Percentiles rank a stretch among this genome's conserved stretches.
phyloP scores from a whole-genome alignment of 2,888 invertebrate genomes.

The Coleophora flavipennella region DNA sequence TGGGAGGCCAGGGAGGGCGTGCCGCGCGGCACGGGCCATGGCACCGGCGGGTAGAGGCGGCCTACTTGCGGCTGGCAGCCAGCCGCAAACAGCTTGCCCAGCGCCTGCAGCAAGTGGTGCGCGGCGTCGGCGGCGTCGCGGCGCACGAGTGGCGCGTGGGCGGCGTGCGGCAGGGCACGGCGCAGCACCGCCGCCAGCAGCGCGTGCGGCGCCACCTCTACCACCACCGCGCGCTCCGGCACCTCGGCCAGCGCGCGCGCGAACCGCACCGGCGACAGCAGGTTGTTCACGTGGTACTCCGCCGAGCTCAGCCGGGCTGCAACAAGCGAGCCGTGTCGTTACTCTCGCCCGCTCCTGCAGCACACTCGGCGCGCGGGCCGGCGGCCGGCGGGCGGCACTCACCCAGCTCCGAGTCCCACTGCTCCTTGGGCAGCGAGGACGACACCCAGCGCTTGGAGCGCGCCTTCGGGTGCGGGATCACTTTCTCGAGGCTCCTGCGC shows the following conservation, averaged over 20 bases:
- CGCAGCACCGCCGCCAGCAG: conserved; percentile 94
- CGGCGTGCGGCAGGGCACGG: conserved; percentile 82
- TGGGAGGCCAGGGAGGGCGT: conserved; percentile 92
- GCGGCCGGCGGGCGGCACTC: too few species aligned
- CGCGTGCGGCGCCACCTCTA: conserved; percentile 97
- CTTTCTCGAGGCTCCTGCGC: conserved; percentile 81
- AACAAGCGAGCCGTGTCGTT: too few species aligned
- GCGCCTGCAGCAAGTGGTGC: conserved; percentile 81
- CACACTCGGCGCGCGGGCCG: too few species aligned
- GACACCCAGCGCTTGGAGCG: conserved; percentile 92
- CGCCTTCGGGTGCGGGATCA: conserved; percentile 85
- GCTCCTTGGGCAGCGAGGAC: conserved; percentile 89
- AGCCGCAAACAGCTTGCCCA: conserved; percentile 75
- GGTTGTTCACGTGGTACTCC: conserved; percentile 96
- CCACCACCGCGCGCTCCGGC: conserved; percentile 88
- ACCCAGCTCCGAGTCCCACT: conserved; percentile 77
- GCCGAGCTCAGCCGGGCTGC: conserved; percentile 86
- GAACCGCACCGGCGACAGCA: conserved; percentile 94
- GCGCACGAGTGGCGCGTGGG: conserved; percentile 90
- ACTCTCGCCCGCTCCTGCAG: too few species aligned
- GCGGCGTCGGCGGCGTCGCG: conserved; percentile 83
- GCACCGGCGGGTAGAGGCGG: conserved; percentile 82
- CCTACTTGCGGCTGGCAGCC: conserved; percentile 81
- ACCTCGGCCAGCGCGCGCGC: conserved; percentile 89
- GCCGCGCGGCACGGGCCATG: conserved; percentile 90